Evolutionary conservation across 2,113 vertebrate genomes (phyloP).

Genomic region (Symphodus melops): DNA sequence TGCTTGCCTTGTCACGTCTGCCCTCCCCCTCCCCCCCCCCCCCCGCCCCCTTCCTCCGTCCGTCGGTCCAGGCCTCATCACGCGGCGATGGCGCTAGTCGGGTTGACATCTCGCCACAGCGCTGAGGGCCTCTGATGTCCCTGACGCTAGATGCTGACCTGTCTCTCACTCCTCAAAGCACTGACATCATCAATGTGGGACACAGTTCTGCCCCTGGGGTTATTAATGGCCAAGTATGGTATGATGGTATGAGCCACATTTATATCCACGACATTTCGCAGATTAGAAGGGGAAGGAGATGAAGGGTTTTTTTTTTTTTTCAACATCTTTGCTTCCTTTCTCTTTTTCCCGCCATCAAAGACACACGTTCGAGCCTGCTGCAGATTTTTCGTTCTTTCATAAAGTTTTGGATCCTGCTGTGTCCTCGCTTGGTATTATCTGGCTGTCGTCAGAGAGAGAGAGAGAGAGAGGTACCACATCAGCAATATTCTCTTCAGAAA

Average conservation of each 20-base stretch:
- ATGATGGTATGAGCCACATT: conserved; percentile 18
- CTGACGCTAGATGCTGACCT: conserved; percentile 59
- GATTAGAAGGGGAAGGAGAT: conserved; percentile 24
- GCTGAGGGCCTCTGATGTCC: conserved; percentile 67
- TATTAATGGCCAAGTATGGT: conserved; percentile 38
- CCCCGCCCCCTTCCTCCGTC: background rate
- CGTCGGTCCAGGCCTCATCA: conserved; percentile 68
- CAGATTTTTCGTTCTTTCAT: conserved; percentile 62
- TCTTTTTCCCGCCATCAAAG: conserved; percentile 41
- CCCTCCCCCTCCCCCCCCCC: conserved; percentile 9
- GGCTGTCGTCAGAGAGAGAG: conserved; percentile 49
- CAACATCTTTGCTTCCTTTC: conserved; percentile 11
- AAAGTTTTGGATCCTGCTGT: conserved; percentile 35
- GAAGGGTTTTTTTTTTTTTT: background rate
- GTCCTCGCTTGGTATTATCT: conserved; percentile 49
- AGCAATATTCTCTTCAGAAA: conserved; percentile 69
- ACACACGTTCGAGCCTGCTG: conserved; percentile 16
- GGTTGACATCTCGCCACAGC: conserved; percentile 65
- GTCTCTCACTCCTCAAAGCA: conserved; percentile 60
- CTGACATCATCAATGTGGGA: conserved; percentile 74
- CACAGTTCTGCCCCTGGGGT: conserved; percentile 35
- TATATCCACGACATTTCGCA: conserved; percentile 37
- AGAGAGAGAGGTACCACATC: conserved; percentile 57
- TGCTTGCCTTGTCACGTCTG: conserved; percentile 69
- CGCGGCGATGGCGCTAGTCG: conserved; percentile 40